These are phyloP conservation scores for Ochropleura leucogaster DNA, from an alignment of 2,888 invertebrate genomes.

Conservation along the genomic window DNA sequence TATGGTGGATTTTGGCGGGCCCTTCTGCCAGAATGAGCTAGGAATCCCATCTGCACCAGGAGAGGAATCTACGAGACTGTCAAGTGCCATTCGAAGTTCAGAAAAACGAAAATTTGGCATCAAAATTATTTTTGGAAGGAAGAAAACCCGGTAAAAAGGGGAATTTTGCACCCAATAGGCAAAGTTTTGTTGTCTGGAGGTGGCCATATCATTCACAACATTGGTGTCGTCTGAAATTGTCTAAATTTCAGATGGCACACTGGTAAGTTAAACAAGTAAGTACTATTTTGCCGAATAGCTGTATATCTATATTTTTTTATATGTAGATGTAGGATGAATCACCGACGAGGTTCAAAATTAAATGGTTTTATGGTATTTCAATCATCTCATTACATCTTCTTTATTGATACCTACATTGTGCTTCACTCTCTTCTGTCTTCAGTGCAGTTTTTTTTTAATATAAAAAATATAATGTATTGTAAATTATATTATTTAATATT, in stretches of 20 bases:
- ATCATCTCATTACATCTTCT: background rate
- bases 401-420: background rate
- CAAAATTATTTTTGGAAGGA: too few species aligned
- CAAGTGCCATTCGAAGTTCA: too few species aligned
- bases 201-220: background rate
- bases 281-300: background rate
- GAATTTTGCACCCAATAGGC: background rate
- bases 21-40: too few species aligned
- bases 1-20: conserved; percentile 5
- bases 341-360: background rate
- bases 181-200: background rate
- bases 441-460: background rate
- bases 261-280: background rate
- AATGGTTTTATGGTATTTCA: too few species aligned
- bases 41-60: too few species aligned
- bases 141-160: too few species aligned
- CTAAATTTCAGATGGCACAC: background rate
- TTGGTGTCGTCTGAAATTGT: background rate
- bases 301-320: background rate
- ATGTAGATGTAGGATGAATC: background rate
- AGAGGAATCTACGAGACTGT: too few species aligned
- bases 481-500: background rate
- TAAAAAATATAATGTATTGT: too few species aligned
- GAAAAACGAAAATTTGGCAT: too few species aligned
- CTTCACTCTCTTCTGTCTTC: background rate